Evolutionary conservation across 37 sponge, comb jelly and placozoan genomes (phyloP), one percentile per base, ranked within the genome.

Genomic region (Chondrosia reniformis): DNA sequence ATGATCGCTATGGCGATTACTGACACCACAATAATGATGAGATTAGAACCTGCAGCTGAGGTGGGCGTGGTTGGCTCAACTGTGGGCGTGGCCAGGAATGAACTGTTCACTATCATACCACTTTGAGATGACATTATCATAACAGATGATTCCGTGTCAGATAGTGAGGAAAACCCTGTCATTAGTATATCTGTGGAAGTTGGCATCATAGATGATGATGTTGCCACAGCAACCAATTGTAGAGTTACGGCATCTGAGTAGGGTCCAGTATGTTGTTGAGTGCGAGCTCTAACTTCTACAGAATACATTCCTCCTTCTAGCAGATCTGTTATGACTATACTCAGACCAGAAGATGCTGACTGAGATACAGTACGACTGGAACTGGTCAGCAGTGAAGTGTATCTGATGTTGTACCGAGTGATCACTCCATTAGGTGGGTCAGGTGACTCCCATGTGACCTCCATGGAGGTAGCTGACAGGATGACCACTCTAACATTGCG

Each of bases 401-500:
- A 63, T n/a, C 39, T 39, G 5, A 88, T 33, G 25, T 45, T 33
- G 49, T 88, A 88, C 41, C 57, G 34, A 0, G 25, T 44, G 17
- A 88, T 40, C 17, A 80, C 45, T 5, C 88, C 88, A 74, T 88
- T 88, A 55, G 67, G 80, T 33, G 67, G 80, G 41, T 74, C 76
- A 10, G 88, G 88, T 13, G 88, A 78, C 0, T 65, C 30, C 88
- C 88, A 88, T 52, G 85, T 45, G 40, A 88, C 57, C 22, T 72
- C 33, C 19, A 78, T 34, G 15, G 40, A 15, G 2, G 36, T 30
- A 2, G 38, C 13, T 28, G 64, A 10, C 27, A 79, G 27, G n/a
- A 36, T 28, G 19, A 12, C 45, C 12, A 67, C 85, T 34, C 44
- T 33, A 15, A 83, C 58, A 8, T 3, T 30, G 45, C 27, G 43